Percentiles rank a stretch among this genome's conserved stretches.
phyloP scores from a whole-genome alignment of 2,797 vertebrate genomes.

The Cyprinella venusta region DNA sequence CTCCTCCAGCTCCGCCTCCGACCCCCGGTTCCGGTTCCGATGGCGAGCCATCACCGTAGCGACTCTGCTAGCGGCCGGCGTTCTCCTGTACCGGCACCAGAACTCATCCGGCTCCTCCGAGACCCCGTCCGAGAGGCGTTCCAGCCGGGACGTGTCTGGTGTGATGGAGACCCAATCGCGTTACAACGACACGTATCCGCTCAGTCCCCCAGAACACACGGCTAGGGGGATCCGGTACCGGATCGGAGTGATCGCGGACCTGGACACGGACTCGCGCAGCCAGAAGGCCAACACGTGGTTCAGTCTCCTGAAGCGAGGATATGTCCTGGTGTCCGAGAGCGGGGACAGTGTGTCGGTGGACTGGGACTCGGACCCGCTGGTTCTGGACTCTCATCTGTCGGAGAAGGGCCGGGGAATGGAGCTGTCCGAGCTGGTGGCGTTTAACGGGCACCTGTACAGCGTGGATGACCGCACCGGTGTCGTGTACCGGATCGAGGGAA shows the following conservation, averaged over 20 bases:
- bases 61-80: constrained; percentile 69
- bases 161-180: constrained; percentile 44
- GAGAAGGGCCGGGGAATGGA: constrained; percentile 98
- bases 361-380: constrained; percentile 84
- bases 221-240: constrained; percentile 86
- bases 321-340: constrained; percentile 83
- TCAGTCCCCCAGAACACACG: constrained; percentile 84
- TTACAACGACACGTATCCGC: constrained; percentile 94
- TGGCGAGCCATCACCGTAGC: constrained; percentile 86
- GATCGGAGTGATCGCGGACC: constrained; percentile 89
- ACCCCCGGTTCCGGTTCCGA: constrained; percentile 91
- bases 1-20: constrained; percentile 82
- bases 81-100: constrained; percentile 84
- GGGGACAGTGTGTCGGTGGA: constrained; percentile 84
- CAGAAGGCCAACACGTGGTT: constrained; percentile 87
- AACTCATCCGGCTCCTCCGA: not conserved
- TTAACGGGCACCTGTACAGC: constrained; percentile 91
- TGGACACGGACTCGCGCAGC: constrained; percentile 86
- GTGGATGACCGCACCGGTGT: constrained; percentile 95
- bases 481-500: constrained; percentile 88
- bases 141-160: not conserved
- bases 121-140: constrained; percentile 1
- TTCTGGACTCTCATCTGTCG: constrained; percentile 89
- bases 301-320: constrained; percentile 90
- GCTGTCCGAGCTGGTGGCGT: constrained; percentile 91